These are phyloP conservation scores for Furcifer pardalis DNA, from an alignment of 2,797 vertebrate genomes.

Conservation along the genomic window DNA sequence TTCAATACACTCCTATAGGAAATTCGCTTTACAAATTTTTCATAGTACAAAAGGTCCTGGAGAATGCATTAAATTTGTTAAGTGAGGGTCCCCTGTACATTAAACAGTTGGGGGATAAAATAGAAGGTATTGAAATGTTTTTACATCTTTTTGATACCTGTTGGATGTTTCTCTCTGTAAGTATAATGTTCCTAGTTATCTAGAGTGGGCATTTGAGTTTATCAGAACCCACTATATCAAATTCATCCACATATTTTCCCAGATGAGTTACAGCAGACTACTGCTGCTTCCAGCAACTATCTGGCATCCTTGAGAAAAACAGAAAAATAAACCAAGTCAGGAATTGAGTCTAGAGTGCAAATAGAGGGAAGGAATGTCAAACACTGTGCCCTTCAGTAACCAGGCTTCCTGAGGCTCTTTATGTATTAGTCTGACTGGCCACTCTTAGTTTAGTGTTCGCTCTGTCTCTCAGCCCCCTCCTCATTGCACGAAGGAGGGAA, in stretches of 20 bases:
- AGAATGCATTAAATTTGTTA: slow-evolving; percentile 28
- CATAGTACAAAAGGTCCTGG: no score
- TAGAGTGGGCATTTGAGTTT: background rate
- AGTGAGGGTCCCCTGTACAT: no score
- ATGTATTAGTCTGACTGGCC: slow-evolving; percentile 42
- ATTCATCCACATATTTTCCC: fast-evolving
- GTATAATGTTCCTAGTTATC: background rate
- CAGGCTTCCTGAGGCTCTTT: slow-evolving; percentile 64
- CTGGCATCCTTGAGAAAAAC: slow-evolving; percentile 17
- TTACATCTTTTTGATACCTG: slow-evolving; percentile 9
- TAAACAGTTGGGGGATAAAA: no score
- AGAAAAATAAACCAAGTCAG: slow-evolving; percentile 61
- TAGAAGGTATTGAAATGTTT: slow-evolving; percentile 31
- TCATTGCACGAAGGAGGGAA: slow-evolving; percentile 31
- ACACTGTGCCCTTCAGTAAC: slow-evolving; percentile 50
- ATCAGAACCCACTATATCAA: slow-evolving; percentile 3
- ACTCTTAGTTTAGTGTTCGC: slow-evolving; percentile 43
- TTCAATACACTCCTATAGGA: no score
- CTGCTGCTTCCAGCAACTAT: slow-evolving; percentile 25
- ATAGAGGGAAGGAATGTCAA: slow-evolving; percentile 58
- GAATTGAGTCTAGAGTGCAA: slow-evolving; percentile 64
- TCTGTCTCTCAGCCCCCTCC: slow-evolving; percentile 28
- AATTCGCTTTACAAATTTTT: no score
- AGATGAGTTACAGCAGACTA: slow-evolving; percentile 3
- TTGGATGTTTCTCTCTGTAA: background rate